Evolutionary conservation across 2,888 invertebrate genomes (phyloP), one percentile per base, ranked within the genome.

Genomic region (Hypolimnas misippus): DNA sequence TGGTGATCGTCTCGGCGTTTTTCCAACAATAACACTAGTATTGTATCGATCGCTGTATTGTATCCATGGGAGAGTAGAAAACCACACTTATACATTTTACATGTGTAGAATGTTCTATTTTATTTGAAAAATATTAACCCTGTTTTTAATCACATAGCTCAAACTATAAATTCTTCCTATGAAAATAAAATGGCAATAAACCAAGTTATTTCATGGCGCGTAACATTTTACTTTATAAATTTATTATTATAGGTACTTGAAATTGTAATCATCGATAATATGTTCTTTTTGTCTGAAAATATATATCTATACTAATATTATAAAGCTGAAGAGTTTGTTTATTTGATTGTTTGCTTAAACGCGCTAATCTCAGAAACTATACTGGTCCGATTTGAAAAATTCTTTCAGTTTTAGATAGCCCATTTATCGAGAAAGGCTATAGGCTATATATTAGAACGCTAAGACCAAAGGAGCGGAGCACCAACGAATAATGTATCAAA

Each of bases 11-110:
- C 72, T 75, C 72, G 76, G 76, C 73, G 67, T 61, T 70, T 73
- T 69, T 75, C 73, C 73, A 76, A 76, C 56, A 64, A 71, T 72
- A 75, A 74, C 72, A 74, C 55, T 51, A 50, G 66, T 63, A 68
- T 66, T 70, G 66, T 70, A 72, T 69, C 71, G 64, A 25, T 25
- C 25, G 25, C 25, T 25, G 66, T 63, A 68, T 66, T 70, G 66
- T 70, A 72, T 69, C 71, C 63, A 60, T 16, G 55, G 52, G 50
- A 65, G 40, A 42, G 33, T 55, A 42, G 35, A 31, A 50, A 29
- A 57, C 52, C 33, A 49, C 55, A 52, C 35, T 25, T 40, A 29
- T 33, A 61, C 42, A 57, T 54, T 61, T 31, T 56, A 46, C 46
- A 42, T 38, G 31, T 52, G 51, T 52, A 50, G 40, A 14, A 25